A percentile compares a stretch with the other conserved stretches of the same genome.
phyloP scores from a whole-genome alignment of 2,888 invertebrate species.

The Tetheella fluctuosa region DNA sequence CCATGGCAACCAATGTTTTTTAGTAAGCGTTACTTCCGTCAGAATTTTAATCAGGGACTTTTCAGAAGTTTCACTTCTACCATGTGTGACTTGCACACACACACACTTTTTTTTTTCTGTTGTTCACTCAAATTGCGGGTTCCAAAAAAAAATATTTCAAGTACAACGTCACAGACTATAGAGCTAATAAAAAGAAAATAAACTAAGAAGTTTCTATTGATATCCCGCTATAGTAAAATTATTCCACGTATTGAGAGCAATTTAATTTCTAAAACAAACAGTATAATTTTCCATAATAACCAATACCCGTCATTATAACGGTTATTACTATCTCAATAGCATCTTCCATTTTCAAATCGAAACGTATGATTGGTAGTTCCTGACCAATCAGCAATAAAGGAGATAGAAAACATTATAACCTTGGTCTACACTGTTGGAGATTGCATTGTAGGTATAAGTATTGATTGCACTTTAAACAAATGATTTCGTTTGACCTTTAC shows the following conservation, averaged over 20 bases:
- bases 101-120: too few relatives aligned
- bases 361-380: conserved; percentile 42
- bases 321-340: conserved; percentile 50
- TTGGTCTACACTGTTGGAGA: background rate
- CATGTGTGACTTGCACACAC: too few relatives aligned
- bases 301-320: conserved; percentile 36
- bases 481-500: background rate
- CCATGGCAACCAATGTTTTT: too few relatives aligned
- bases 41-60: too few relatives aligned
- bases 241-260: conserved; percentile 1
- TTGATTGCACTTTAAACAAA: background rate
- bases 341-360: conserved; percentile 53
- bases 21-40: too few relatives aligned
- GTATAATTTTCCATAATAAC: conserved; percentile 33
- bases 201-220: background rate
- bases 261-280: conserved; percentile 9
- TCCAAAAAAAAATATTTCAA: too few relatives aligned
- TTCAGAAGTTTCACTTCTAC: too few relatives aligned
- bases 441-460: background rate
- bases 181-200: background rate
- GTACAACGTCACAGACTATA: too few relatives aligned
- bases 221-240: background rate
- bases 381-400: conserved; percentile 22
- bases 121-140: too few relatives aligned
- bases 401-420: background rate